Percentiles rank a stretch among this genome's conserved stretches.
phyloP scores from a whole-genome alignment of 2,113 vertebrate species.

The Seriola aureovittata region DNA sequence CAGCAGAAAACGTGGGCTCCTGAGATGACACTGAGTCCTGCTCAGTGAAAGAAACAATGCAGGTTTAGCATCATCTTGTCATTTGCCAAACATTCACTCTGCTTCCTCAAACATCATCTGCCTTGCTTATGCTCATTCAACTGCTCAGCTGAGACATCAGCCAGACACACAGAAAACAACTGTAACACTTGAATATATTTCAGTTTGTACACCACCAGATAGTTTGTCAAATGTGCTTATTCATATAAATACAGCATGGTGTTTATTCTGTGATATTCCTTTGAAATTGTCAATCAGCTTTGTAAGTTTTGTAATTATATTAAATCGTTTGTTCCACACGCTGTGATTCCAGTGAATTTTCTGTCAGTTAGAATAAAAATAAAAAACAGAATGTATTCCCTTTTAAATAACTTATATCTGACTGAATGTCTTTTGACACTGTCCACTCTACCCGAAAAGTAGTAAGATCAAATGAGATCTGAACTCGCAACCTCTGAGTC shows the following conservation, averaged over 20 bases:
- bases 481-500: too few species aligned
- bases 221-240: neutral
- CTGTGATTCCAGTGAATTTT: neutral
- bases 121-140: neutral
- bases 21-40: neutral
- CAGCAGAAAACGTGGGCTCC: neutral
- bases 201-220: neutral
- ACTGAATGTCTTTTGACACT: too few species aligned
- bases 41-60: neutral
- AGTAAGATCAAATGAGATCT: too few species aligned
- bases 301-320: constrained; percentile 3
- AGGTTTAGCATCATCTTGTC: neutral
- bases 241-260: neutral
- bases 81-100: neutral
- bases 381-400: too few species aligned
- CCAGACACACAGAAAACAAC: neutral
- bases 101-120: neutral
- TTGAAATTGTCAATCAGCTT: neutral
- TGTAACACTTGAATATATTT: neutral
- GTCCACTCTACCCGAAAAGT: too few species aligned
- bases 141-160: neutral
- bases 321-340: constrained; percentile 1
- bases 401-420: too few species aligned
- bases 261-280: constrained; percentile 12
- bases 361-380: too few species aligned